These are phyloP conservation scores for Thera obeliscata DNA, from an alignment of 2,888 invertebrate species.

Conservation along the genomic window DNA sequence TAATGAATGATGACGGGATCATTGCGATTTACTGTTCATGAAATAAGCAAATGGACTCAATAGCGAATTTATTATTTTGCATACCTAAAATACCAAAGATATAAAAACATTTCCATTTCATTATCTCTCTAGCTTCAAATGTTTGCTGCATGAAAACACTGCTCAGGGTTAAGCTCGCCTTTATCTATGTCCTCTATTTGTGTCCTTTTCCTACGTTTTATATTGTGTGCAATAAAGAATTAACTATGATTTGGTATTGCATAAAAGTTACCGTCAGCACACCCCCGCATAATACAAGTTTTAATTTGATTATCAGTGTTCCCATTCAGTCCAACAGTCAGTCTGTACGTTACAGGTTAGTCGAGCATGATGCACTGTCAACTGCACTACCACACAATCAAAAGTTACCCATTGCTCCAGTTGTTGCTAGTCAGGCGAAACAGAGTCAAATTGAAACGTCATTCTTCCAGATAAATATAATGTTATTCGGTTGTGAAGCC, in stretches of 20 bases:
- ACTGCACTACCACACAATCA: conserved; percentile 40
- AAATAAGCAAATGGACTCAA: conserved; percentile 23
- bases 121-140: too few species aligned
- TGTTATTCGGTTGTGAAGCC: conserved; percentile 5
- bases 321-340: neutral
- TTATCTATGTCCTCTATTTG: too few species aligned
- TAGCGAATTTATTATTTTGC: conserved; percentile 5
- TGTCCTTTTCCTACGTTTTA: too few species aligned
- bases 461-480: conserved; percentile 52
- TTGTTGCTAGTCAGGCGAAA: conserved; percentile 46
- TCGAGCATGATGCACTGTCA: neutral
- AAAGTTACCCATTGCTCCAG: conserved; percentile 44
- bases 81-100: neutral
- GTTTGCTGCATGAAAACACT: too few species aligned
- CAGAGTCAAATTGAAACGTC: conserved; percentile 77
- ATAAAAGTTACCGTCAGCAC: neutral
- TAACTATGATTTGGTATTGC: neutral
- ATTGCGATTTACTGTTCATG: conserved; percentile 18
- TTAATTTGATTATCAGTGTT: neutral
- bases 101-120: neutral
- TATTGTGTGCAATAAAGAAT: too few species aligned
- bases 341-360: too few species aligned
- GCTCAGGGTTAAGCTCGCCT: too few species aligned
- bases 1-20: conserved; percentile 17
- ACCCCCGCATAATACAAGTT: neutral